Evolutionary conservation across 37 sponge, comb jelly and placozoan species (phyloP).

Genomic region (Tethya wilhelma): DNA sequence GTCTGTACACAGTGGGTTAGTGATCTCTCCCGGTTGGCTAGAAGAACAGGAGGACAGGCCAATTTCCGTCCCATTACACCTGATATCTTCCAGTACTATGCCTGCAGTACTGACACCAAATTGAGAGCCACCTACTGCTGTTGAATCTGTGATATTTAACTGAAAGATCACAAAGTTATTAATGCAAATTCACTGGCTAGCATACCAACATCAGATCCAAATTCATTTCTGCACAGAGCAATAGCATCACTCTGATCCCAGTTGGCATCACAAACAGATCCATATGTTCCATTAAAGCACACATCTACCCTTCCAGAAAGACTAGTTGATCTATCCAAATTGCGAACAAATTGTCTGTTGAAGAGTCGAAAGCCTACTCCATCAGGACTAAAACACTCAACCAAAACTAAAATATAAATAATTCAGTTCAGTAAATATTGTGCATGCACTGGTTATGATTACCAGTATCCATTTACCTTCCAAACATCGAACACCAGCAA

Average conservation of each 20-base stretch:
- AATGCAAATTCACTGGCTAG: too few relatives aligned
- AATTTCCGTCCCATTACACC: slow-evolving; percentile 13
- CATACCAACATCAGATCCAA: background rate
- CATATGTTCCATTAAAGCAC: background rate
- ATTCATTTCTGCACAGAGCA: background rate
- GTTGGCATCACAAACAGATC: slow-evolving; percentile 17
- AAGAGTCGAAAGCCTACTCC: background rate
- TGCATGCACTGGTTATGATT: too few relatives aligned
- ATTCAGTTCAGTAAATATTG: background rate
- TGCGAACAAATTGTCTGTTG: background rate
- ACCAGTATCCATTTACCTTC: background rate
- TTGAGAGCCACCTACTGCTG: slow-evolving; percentile 1
- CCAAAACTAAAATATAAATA: background rate
- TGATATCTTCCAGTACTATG: slow-evolving; percentile 4
- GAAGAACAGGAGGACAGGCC: background rate
- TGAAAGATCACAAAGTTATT: too few relatives aligned
- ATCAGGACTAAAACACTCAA: background rate
- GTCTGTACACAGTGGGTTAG: background rate
- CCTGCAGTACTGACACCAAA: background rate
- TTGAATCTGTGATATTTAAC: too few relatives aligned
- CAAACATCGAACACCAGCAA: background rate
- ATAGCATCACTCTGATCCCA: slow-evolving; percentile 2
- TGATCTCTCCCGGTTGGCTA: background rate
- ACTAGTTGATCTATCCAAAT: background rate
- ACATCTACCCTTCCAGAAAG: slow-evolving; percentile 2